Conservation (phyloP, 1,140 invertebrate genomes). For the Zeugodacus cucurbitae region DNA sequence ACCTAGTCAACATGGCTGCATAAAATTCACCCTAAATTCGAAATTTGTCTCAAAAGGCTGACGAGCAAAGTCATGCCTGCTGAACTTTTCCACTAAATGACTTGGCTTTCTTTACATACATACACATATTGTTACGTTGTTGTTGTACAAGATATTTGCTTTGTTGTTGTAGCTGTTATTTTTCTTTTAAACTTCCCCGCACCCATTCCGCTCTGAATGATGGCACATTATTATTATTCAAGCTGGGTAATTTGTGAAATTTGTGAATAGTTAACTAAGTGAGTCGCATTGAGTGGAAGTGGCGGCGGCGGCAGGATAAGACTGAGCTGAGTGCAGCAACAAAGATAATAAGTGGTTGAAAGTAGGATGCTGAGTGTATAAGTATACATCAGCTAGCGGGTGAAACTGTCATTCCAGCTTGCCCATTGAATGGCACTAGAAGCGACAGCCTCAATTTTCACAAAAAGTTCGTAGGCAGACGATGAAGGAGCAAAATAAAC, state of each 20-base stretch:
- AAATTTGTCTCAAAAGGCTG: neutral
- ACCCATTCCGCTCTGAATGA: neutral
- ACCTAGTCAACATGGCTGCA: neutral
- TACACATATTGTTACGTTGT: neutral
- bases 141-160: neutral
- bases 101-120: neutral
- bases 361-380: neutral
- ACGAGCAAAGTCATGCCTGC: neutral
- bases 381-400: neutral
- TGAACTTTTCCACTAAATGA: neutral
- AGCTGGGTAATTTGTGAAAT: constrained; percentile 29
- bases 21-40: neutral
- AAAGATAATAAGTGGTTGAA: neutral
- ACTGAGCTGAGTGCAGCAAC: neutral
- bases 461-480: neutral
- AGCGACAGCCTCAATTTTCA: neutral
- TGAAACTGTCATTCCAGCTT: neutral
- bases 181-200: neutral
- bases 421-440: neutral
- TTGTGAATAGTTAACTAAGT: constrained; percentile 31
- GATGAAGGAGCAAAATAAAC: neutral
- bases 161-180: neutral
- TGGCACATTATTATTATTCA: constrained; percentile 31
- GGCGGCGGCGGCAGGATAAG: neutral
- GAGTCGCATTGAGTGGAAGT: neutral